phyloP scores from a whole-genome alignment of 2,888 invertebrate genomes.

The Limnephilus lunatus region DNA sequence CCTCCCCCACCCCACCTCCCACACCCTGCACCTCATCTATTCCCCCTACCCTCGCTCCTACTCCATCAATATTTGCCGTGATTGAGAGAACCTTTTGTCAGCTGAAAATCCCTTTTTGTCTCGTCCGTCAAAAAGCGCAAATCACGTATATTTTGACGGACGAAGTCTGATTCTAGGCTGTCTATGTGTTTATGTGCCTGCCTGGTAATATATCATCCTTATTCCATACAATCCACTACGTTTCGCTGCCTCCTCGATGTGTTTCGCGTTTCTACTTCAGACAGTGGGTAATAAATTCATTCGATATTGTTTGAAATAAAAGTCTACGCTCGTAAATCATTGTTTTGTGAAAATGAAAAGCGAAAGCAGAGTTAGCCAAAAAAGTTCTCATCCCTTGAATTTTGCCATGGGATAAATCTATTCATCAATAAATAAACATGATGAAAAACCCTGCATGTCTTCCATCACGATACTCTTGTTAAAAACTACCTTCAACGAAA shows the following conservation, averaged over 20 bases:
- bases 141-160: slow-evolving; percentile 44
- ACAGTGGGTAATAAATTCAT: slow-evolving; percentile 22
- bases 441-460: not conserved
- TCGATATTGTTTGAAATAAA: slow-evolving; percentile 3
- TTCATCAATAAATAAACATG: not conserved
- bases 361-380: not conserved
- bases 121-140: slow-evolving; percentile 43
- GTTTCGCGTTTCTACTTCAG: slow-evolving; percentile 2
- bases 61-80: slow-evolving; percentile 63
- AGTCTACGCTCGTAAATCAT: not conserved
- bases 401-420: not conserved
- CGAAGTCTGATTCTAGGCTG: slow-evolving; percentile 4
- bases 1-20: not conserved
- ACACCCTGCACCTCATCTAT: not conserved
- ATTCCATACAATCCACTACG: not conserved
- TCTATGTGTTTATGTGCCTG: not conserved
- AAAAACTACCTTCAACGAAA: not conserved
- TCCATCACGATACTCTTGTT: not conserved
- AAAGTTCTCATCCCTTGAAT: not conserved
- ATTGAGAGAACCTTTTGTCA: slow-evolving; percentile 62
- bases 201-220: slow-evolving; percentile 14
- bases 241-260: not conserved
- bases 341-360: slow-evolving; percentile 2
- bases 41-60: slow-evolving; percentile 24
- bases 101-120: slow-evolving; percentile 54